phyloP scores from a whole-genome alignment of 2,113 vertebrate genomes.

The Pontoporia blainvillei region DNA sequence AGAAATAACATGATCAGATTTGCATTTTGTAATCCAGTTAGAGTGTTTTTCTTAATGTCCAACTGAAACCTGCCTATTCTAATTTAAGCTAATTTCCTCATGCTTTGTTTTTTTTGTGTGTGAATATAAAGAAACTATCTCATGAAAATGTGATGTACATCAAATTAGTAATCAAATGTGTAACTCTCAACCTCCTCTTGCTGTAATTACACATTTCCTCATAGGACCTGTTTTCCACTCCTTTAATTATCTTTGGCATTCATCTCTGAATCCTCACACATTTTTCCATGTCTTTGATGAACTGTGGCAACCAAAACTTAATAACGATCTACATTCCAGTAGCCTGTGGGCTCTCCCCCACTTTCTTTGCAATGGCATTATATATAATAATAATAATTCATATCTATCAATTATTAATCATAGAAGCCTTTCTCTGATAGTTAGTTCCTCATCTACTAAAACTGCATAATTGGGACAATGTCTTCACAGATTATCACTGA shows the following conservation, averaged over 20 bases:
- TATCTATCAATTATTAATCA: constrained; percentile 13
- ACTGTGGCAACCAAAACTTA: background rate
- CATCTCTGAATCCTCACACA: background rate
- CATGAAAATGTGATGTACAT: background rate
- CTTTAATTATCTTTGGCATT: constrained; percentile 47
- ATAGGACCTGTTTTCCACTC: constrained; percentile 37
- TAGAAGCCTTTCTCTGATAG: background rate
- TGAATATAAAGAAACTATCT: background rate
- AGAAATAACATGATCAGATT: background rate
- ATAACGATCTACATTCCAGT: background rate
- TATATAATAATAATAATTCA: background rate
- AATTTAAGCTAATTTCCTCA: constrained; percentile 9
- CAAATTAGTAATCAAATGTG: background rate
- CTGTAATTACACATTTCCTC: constrained; percentile 26
- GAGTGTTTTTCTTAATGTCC: constrained; percentile 4
- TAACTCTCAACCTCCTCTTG: background rate
- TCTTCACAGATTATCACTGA: background rate
- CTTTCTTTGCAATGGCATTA: background rate
- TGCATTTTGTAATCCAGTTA: background rate
- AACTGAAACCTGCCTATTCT: background rate
- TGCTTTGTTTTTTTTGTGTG: background rate
- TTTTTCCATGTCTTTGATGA: constrained; percentile 21
- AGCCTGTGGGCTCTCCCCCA: background rate
- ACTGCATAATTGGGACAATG: background rate
- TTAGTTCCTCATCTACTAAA: background rate